A percentile compares a stretch with the other conserved stretches of the same genome.
Conservation (phyloP, 1,140 invertebrate genomes). For the Medauroidea extradentata region DNA sequence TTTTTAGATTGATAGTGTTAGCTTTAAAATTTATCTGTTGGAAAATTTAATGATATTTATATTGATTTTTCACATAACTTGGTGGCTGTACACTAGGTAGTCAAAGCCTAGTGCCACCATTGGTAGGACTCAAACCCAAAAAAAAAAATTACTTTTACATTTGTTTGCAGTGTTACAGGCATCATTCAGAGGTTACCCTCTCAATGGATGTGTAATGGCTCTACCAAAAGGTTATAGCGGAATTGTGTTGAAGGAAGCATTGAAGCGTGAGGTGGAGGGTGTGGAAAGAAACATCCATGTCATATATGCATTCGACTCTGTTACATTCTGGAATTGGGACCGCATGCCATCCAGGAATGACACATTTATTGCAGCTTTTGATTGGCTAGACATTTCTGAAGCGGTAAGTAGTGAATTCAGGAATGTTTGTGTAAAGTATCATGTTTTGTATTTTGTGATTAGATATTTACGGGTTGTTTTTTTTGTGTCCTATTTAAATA, state of each 20-base stretch:
- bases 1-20: no score
- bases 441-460: no score
- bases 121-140: no score
- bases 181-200: constrained; percentile 61
- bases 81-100: no score
- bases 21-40: no score
- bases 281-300: constrained; percentile 58
- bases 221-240: constrained; percentile 46
- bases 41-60: no score
- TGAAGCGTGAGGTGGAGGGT: constrained; percentile 53
- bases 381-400: constrained; percentile 74
- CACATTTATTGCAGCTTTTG: constrained; percentile 56
- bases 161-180: constrained; percentile 44
- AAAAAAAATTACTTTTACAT: no score
- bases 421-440: no score
- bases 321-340: constrained; percentile 78
- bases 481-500: no score
- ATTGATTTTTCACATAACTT: no score
- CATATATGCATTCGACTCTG: constrained; percentile 55
- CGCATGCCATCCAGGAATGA: constrained; percentile 66
- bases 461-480: no score
- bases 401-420: constrained; percentile 51
- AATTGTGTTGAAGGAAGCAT: constrained; percentile 58
- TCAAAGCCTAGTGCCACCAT: no score
- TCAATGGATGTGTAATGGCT: constrained; percentile 57